Conservation (phyloP, 2,113 vertebrate species). For the Myxocyprinus asiaticus region DNA sequence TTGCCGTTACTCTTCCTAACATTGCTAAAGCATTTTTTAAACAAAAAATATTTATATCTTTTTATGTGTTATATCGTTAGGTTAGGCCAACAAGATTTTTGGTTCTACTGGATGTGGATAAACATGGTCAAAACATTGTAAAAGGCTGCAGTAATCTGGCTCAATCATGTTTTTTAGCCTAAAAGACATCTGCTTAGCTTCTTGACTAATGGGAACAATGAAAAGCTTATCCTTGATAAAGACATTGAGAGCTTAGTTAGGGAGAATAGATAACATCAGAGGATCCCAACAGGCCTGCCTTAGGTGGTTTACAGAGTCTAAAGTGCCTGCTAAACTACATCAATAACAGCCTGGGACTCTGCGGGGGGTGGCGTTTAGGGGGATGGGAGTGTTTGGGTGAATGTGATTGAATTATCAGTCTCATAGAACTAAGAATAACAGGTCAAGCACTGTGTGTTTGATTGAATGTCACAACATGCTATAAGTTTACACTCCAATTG, state of each 20-base stretch:
- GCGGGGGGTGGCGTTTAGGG: not conserved
- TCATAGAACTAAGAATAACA: slow-evolving; percentile 7
- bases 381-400: not conserved
- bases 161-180: not conserved
- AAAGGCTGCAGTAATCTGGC: too few species aligned
- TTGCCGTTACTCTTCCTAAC: not conserved
- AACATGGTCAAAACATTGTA: not conserved
- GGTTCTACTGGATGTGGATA: not conserved
- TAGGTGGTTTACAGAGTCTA: slow-evolving; percentile 2
- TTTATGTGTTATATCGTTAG: too few species aligned
- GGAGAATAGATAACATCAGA: slow-evolving; percentile 7
- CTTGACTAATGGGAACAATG: not conserved
- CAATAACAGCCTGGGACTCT: slow-evolving; percentile 3
- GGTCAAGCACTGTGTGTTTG: not conserved
- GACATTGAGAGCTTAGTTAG: slow-evolving; percentile 6
- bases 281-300: not conserved
- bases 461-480: slow-evolving; percentile 22
- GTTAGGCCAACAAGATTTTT: not conserved
- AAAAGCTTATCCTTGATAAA: slow-evolving; percentile 14
- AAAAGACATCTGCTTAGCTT: not conserved
- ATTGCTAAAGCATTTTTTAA: not conserved
- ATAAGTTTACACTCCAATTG: not conserved
- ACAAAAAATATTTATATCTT: too few species aligned
- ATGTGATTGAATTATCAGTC: slow-evolving; percentile 14
- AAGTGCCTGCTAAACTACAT: slow-evolving; percentile 1